A percentile compares a stretch with the other conserved stretches of the same genome.
Conservation (phyloP, 2,113 vertebrate genomes). For the Malurus alboscapulatus region DNA sequence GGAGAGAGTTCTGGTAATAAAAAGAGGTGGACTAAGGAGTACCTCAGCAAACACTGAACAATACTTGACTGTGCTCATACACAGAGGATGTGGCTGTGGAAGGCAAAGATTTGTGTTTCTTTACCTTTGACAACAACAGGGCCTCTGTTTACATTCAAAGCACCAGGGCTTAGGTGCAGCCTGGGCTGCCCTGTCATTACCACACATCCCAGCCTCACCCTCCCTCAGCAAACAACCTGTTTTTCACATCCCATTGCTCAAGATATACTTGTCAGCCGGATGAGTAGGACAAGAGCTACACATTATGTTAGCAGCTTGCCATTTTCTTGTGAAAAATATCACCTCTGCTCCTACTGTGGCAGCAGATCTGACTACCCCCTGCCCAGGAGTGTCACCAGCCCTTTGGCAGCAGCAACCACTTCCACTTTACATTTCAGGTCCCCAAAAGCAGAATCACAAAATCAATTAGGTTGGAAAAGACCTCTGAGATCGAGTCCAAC, state of each 20-base stretch:
- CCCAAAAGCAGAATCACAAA: not conserved
- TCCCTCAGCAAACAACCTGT: not conserved
- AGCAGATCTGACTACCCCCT: not conserved
- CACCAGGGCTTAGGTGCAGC: not conserved
- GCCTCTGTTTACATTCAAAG: not conserved
- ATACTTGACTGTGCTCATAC: too few species aligned
- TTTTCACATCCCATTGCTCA: not conserved
- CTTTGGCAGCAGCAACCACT: accelerated
- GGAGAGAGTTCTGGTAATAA: not conserved
- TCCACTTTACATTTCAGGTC: too few species aligned
- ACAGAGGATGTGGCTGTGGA: not conserved
- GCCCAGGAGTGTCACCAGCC: accelerated
- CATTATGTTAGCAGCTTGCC: not conserved
- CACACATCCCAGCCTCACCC: not conserved
- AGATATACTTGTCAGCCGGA: not conserved
- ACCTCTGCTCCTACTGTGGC: not conserved
- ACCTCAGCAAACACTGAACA: not conserved
- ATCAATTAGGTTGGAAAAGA: not conserved
- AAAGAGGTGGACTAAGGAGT: not conserved
- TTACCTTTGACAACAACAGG: not conserved
- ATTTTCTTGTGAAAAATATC: not conserved
- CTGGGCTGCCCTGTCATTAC: not conserved
- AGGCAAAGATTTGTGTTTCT: not conserved
- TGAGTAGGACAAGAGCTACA: not conserved
- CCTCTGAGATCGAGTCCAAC: not conserved